Conservation (phyloP, 2,113 vertebrate genomes). For the Alethe diademata region DNA sequence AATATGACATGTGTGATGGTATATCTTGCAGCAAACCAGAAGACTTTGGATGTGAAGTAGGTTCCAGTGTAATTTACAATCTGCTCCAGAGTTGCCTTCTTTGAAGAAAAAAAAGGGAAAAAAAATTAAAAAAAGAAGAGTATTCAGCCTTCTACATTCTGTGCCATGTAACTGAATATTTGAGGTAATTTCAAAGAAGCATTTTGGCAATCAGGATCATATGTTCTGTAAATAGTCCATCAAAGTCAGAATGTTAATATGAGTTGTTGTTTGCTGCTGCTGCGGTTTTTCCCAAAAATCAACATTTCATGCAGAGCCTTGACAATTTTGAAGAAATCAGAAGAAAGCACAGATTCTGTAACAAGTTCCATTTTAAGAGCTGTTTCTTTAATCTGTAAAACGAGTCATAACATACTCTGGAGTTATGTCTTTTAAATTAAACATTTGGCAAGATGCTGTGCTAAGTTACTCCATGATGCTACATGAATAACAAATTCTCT, state of each 20-base stretch:
- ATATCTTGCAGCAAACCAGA: not conserved
- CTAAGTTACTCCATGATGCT: not conserved
- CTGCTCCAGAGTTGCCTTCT: not conserved
- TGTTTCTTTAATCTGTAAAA: constrained; percentile 9
- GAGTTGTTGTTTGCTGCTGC: not conserved
- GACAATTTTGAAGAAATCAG: not conserved
- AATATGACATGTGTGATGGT: not conserved
- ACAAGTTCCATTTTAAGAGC: not conserved
- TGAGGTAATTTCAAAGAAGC: constrained; percentile 4
- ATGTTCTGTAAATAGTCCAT: not conserved
- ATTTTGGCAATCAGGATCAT: not conserved
- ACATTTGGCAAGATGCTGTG: not conserved
- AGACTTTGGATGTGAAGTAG: not conserved
- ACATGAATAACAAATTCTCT: not conserved
- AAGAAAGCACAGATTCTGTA: not conserved
- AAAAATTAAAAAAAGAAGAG: not conserved
- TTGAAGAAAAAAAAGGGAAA: not conserved
- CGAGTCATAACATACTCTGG: not conserved
- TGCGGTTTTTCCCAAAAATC: constrained; percentile 6
- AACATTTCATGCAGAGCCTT: not conserved
- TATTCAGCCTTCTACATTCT: not conserved
- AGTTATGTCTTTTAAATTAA: constrained; percentile 15
- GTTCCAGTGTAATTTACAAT: not conserved
- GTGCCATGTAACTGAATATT: not conserved
- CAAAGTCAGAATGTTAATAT: constrained; percentile 18